Evolutionary conservation across 2,113 vertebrate species (phyloP).

Genomic region (Rhagologus leucostigma): DNA sequence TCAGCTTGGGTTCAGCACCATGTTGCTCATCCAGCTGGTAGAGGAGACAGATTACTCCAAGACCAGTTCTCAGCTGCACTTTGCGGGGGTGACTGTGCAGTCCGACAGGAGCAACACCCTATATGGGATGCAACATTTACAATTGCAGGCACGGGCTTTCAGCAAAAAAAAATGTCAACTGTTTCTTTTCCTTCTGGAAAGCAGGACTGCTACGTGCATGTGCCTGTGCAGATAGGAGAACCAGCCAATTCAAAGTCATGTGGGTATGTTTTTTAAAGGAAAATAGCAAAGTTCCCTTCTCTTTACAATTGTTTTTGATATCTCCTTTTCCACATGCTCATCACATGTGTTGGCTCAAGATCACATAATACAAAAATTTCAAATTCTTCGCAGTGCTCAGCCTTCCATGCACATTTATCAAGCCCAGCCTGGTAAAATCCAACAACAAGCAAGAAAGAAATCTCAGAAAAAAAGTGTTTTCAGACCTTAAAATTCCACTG

Average conservation of each 20-base stretch:
- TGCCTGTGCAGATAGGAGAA: background rate
- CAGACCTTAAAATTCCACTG: background rate
- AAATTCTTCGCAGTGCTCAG: background rate
- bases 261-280: background rate
- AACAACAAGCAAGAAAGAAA: background rate
- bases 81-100: background rate
- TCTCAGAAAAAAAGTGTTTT: background rate
- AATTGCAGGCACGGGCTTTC: background rate
- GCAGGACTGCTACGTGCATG: background rate
- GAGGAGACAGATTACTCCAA: background rate
- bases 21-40: background rate
- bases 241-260: background rate
- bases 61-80: background rate
- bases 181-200: background rate
- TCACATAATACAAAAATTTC: slow-evolving; percentile 1
- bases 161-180: background rate
- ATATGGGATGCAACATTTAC: background rate
- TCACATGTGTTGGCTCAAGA: background rate
- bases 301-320: slow-evolving; percentile 2
- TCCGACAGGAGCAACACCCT: background rate
- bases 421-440: background rate
- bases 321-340: slow-evolving; percentile 1
- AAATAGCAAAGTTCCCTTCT: background rate
- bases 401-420: background rate
- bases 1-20: background rate